phyloP scores from a whole-genome alignment of 2,888 invertebrate species.

The Keiferia lycopersicella region DNA sequence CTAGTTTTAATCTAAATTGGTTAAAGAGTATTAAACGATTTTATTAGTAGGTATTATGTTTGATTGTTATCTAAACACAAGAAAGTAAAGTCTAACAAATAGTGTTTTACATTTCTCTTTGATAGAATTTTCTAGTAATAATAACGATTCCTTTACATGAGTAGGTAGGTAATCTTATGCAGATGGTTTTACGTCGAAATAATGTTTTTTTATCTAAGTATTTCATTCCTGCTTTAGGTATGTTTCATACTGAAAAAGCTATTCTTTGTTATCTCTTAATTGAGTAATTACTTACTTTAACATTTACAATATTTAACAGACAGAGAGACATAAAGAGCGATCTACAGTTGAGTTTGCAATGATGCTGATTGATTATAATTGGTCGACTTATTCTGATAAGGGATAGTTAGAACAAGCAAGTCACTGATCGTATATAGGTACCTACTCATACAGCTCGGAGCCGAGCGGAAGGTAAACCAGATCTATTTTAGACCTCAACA shows the following conservation, averaged over 20 bases:
- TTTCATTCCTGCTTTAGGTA: too few species aligned
- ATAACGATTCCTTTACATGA: too few species aligned
- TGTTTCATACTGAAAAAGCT: too few species aligned
- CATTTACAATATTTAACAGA: neutral
- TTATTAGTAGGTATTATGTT: too few species aligned
- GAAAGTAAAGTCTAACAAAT: neutral
- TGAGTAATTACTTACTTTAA: too few species aligned
- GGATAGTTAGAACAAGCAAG: neutral
- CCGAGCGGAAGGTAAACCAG: neutral
- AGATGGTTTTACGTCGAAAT: too few species aligned
- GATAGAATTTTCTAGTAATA: too few species aligned
- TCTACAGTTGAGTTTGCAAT: neutral
- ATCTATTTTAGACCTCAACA: neutral
- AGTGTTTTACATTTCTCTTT: too few species aligned
- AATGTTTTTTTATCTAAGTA: too few species aligned
- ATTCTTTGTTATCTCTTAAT: neutral
- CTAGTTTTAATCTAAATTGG: too few species aligned
- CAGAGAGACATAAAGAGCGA: neutral
- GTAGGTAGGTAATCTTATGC: too few species aligned
- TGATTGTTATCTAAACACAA: neutral
- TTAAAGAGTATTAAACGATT: too few species aligned
- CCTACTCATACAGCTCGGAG: neutral
- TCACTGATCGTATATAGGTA: neutral
- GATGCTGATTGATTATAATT: slow-evolving; percentile 19
- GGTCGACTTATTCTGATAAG: slow-evolving; percentile 25